Evolutionary conservation across 2,113 vertebrate genomes (phyloP).

Genomic region (Scartelaos histophorus): DNA sequence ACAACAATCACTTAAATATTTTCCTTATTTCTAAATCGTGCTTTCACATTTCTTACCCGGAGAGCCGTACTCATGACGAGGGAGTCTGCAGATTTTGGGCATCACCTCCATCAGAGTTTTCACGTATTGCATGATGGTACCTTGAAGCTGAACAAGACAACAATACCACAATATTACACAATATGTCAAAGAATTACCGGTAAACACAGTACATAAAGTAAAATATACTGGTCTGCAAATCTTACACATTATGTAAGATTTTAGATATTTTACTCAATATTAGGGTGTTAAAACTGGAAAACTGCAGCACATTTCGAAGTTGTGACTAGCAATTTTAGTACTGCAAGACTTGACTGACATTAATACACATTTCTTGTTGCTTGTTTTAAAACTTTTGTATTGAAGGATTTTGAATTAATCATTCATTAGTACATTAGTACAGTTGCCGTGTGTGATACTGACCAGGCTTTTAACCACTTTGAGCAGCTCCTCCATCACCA

Average conservation of each 20-base stretch:
- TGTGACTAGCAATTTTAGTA: background rate
- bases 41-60: constrained; percentile 77
- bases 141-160: constrained; percentile 83
- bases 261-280: background rate
- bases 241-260: background rate
- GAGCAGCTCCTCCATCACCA: constrained; percentile 98
- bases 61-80: constrained; percentile 96
- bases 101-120: constrained; percentile 99
- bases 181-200: too few relatives aligned
- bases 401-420: background rate
- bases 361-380: too few relatives aligned
- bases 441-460: constrained; percentile 29
- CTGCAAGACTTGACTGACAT: too few relatives aligned
- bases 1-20: background rate
- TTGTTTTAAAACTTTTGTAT: background rate
- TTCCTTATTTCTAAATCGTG: background rate
- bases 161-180: background rate
- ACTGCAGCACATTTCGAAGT: background rate
- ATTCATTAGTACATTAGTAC: background rate
- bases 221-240: background rate
- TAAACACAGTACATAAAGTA: background rate
- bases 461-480: constrained; percentile 99
- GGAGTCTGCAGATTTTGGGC: constrained; percentile 97
- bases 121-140: constrained; percentile 97
- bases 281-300: background rate